These are phyloP conservation scores for Heterodera filipjevi DNA, from an alignment of 2,888 invertebrate genomes.

Conservation along the genomic window DNA sequence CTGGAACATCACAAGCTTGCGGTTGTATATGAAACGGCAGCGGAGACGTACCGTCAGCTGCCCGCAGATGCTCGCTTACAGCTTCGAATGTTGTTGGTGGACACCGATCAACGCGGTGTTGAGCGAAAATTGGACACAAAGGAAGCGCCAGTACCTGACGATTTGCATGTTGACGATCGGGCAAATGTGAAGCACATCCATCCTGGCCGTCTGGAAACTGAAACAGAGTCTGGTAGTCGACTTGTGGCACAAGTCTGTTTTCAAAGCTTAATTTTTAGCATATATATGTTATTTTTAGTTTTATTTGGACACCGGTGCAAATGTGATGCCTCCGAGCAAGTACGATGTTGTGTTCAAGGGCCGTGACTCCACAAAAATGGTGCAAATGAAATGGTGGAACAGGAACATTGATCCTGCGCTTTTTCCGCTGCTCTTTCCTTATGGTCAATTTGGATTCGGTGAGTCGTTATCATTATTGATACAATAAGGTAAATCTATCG, in stretches of 20 bases:
- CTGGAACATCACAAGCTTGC: not conserved
- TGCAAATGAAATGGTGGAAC: not conserved
- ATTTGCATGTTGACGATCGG: not conserved
- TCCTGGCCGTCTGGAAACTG: not conserved
- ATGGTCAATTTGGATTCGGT: not conserved
- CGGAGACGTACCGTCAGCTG: not conserved
- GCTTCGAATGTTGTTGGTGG: constrained; percentile 10
- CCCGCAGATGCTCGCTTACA: not conserved
- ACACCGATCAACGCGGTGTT: not conserved
- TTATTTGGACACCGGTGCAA: not conserved
- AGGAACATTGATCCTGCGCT: not conserved
- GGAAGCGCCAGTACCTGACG: not conserved
- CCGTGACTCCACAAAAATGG: not conserved
- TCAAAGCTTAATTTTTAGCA: no score
- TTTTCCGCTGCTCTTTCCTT: not conserved
- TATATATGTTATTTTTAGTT: no score
- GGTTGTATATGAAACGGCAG: not conserved
- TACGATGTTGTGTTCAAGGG: not conserved
- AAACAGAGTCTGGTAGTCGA: not conserved
- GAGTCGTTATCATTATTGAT: not conserved
- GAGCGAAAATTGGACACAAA: not conserved
- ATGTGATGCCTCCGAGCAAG: not conserved
- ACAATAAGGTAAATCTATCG: not conserved
- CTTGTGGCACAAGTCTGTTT: not conserved
- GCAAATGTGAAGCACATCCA: not conserved